phyloP scores from a whole-genome alignment of 2,888 invertebrate genomes.

The Drosophila cracens region DNA sequence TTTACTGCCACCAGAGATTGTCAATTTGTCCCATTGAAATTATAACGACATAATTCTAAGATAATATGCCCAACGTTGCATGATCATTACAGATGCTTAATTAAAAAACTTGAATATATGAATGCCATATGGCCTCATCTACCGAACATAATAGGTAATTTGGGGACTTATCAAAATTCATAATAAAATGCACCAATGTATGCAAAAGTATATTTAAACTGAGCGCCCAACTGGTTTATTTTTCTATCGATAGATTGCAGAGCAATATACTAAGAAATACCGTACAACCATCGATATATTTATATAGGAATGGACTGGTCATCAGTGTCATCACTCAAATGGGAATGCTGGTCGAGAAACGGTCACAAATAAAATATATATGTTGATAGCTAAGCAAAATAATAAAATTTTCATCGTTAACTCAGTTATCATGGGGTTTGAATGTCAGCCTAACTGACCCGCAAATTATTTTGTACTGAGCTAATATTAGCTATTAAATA shows the following conservation, averaged over 20 bases:
- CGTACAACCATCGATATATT: neutral
- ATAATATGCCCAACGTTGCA: slow-evolving; percentile 10
- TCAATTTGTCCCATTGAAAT: slow-evolving; percentile 62
- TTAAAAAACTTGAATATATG: slow-evolving; percentile 13
- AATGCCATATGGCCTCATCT: neutral
- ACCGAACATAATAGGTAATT: slow-evolving; percentile 10
- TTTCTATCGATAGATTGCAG: slow-evolving; percentile 4
- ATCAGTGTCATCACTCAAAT: neutral
- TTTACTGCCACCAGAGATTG: slow-evolving; percentile 71
- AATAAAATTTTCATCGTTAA: neutral
- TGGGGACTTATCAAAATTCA: neutral
- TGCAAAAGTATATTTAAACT: neutral
- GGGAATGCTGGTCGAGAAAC: neutral
- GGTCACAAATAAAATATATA: neutral
- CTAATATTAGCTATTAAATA: neutral
- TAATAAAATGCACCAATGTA: slow-evolving; percentile 7
- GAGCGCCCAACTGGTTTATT: slow-evolving; percentile 3
- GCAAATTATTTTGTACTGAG: neutral
- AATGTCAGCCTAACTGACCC: neutral
- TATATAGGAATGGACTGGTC: neutral
- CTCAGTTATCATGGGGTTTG: neutral
- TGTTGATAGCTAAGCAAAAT: neutral
- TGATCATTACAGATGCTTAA: slow-evolving; percentile 15
- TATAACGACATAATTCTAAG: slow-evolving; percentile 46
- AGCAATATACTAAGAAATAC: neutral